A percentile compares a stretch with the other conserved stretches of the same genome.
Conservation (phyloP, 1,140 invertebrate species). For the Leptopilina clavipes region DNA sequence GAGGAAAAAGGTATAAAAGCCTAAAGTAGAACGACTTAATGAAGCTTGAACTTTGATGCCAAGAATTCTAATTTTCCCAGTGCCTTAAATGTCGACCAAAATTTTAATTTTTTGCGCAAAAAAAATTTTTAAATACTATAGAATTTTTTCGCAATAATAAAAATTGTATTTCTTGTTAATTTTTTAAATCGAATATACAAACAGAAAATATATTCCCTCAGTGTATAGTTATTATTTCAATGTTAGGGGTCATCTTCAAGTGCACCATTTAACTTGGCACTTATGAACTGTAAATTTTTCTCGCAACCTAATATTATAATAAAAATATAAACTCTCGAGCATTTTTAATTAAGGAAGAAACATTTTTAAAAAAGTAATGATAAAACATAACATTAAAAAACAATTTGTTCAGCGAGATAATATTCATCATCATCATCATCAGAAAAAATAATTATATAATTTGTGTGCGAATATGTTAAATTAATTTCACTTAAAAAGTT, state of each 20-base stretch:
- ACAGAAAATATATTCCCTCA: too few relatives aligned
- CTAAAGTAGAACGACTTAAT: slow-evolving; percentile 20
- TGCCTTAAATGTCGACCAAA: neutral
- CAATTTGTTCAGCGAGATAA: neutral
- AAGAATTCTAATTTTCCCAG: neutral
- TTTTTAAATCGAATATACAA: too few relatives aligned
- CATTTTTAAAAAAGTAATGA: too few relatives aligned
- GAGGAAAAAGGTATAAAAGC: slow-evolving; percentile 10
- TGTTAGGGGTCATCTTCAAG: neutral
- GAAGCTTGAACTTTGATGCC: slow-evolving; percentile 18
- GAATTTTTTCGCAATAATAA: too few relatives aligned
- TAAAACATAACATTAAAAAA: too few relatives aligned
- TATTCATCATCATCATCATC: too few relatives aligned
- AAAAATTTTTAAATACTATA: too few relatives aligned
- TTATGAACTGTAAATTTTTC: neutral
- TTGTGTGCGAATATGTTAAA: neutral
- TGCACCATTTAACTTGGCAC: neutral
- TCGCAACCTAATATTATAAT: too few relatives aligned
- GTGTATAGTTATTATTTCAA: neutral
- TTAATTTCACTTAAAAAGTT: neutral
- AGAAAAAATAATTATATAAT: neutral
- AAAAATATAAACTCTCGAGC: too few relatives aligned
- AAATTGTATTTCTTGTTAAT: too few relatives aligned
- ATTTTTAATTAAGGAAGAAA: too few relatives aligned
- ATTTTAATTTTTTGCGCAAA: neutral